Base-by-base conservation (phyloP, 2,797 vertebrate genomes). In the Pantherophis vulpinus region DNA sequence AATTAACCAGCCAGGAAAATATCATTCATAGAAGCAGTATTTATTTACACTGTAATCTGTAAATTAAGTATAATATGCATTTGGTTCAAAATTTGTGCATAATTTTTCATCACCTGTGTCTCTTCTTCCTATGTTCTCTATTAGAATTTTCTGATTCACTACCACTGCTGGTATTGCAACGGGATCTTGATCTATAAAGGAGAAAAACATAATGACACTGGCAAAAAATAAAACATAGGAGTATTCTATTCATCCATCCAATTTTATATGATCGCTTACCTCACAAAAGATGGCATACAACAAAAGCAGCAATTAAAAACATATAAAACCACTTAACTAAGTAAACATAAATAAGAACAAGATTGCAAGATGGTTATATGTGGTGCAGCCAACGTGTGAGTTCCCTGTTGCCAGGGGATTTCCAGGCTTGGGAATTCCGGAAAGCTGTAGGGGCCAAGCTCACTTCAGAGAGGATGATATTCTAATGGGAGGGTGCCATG, bases 81-180 rank as follows among this genome's bases (percentile, higher is more conserved):
- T 89, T 60, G 42, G 4, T 86, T 93, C 60, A n/a, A 20, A n/a
- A 12, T 42, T 27, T 87, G 32, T 60, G 55, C 23, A 89, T 7
- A n/a, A 63, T 86, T 87, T 25, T n/a, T 7, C 2, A 58, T 96
- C 96, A 99, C 98, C 98, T 98, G 94, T 98, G 98, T 95, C 98
- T 98, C 96, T 98, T 98, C 96, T 98, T 98, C 94, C 98, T 97
- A 93, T 98, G 98, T 25, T 98, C 98, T 86, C 98, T 96, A 94
- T 97, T 98, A 87, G 98, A 98, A 96, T 98, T 98, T 97, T 99
- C 99, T 0, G 98, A 98, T 94, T 99, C 98, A 20, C 98, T 99
- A 63, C 98, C 98, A 42, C 98, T 99, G 97, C 98, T 99, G 61
- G 98, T 98, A 96, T 99, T 99, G 96, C 98, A 99, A 94, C 98